A percentile compares a stretch with the other conserved stretches of the same genome.
Evolutionary conservation across 1,140 invertebrate genomes (phyloP).

Genomic region (Caenorhabditis inopinata): DNA sequence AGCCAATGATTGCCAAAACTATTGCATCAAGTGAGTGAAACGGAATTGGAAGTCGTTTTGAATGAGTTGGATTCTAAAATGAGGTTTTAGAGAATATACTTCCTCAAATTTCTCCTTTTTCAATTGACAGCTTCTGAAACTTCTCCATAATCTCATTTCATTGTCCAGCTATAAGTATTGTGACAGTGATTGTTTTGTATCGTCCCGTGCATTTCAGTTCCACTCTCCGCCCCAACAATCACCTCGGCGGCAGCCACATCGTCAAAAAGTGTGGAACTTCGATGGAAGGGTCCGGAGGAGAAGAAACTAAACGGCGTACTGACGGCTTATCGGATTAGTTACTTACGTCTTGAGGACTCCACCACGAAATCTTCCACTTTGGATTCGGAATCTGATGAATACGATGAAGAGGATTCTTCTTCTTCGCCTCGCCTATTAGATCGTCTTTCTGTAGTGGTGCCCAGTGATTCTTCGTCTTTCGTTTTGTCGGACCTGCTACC

Average conservation of each 20-base stretch:
- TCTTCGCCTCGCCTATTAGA: not conserved
- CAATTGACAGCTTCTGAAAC: not conserved
- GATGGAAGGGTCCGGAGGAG: slow-evolving; percentile 4
- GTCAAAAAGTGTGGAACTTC: slow-evolving; percentile 17
- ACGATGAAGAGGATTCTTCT: slow-evolving; percentile 2
- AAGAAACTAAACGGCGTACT: slow-evolving; percentile 23
- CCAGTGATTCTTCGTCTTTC: not conserved
- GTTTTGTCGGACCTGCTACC: slow-evolving; percentile 40
- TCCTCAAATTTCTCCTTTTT: not conserved
- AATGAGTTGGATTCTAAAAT: too few species aligned
- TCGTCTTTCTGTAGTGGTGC: not conserved
- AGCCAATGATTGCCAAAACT: slow-evolving; percentile 37
- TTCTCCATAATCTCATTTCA: too few species aligned
- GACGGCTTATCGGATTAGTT: slow-evolving; percentile 28
- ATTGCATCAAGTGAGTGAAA: slow-evolving; percentile 43
- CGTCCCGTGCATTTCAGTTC: not conserved
- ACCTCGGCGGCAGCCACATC: not conserved
- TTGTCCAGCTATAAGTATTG: too few species aligned
- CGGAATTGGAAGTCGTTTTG: not conserved
- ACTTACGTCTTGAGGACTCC: slow-evolving; percentile 3
- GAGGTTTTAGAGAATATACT: too few species aligned
- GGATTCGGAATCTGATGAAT: not conserved
- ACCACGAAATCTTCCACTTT: not conserved
- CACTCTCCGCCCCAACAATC: not conserved
- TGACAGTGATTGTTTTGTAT: not conserved